phyloP scores from a whole-genome alignment of 2,113 vertebrate genomes.

The Columbina picui region DNA sequence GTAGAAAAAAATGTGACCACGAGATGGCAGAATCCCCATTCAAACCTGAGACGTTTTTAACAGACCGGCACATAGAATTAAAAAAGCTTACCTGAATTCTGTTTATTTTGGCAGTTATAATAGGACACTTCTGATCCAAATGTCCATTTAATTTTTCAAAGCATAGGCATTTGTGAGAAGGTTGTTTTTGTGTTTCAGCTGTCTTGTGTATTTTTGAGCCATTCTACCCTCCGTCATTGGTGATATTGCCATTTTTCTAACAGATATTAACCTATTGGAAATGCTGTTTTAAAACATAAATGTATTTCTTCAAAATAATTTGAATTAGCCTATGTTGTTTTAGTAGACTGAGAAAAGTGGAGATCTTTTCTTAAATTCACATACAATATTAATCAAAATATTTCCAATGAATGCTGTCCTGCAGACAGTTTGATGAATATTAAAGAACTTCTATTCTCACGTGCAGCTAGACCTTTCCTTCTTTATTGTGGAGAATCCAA shows the following conservation, averaged over 20 bases:
- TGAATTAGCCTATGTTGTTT: not conserved
- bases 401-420: not conserved
- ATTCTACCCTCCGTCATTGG: not conserved
- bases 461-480: not conserved
- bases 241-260: not conserved
- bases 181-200: rapidly evolving
- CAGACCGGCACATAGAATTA: rapidly evolving
- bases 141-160: conserved; percentile 25
- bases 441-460: not conserved
- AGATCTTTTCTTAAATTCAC: not conserved
- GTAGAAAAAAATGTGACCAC: conserved; percentile 1
- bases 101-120: conserved; percentile 24
- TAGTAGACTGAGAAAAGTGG: not conserved
- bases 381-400: not conserved
- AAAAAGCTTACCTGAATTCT: not conserved
- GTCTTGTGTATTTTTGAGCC: not conserved
- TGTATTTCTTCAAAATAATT: conserved; percentile 15
- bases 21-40: conserved; percentile 79
- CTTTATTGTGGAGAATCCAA: not conserved
- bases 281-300: not conserved
- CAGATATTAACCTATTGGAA: not conserved
- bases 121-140: not conserved
- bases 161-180: not conserved
- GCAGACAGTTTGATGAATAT: not conserved
- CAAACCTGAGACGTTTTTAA: not conserved